Conservation (phyloP, 2,888 invertebrate species). For the Rhimphoctona megacephalus region DNA sequence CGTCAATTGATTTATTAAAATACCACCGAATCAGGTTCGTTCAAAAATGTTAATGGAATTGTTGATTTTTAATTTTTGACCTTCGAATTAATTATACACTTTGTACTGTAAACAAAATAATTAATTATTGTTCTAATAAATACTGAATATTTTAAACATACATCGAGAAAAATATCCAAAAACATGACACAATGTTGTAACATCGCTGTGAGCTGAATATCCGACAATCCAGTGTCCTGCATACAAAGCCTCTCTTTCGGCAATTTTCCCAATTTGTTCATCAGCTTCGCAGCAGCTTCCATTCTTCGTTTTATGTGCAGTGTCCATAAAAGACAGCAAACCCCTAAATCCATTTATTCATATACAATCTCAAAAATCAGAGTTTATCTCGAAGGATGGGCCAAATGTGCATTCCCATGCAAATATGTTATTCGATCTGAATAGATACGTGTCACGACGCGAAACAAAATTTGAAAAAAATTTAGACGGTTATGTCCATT, state of each 20-base stretch:
- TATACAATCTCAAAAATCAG: background rate
- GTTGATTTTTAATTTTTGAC: background rate
- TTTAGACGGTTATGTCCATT: no score
- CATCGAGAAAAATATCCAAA: slow-evolving; percentile 87
- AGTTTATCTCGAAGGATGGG: no score
- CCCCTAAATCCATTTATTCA: slow-evolving; percentile 85
- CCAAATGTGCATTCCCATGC: no score
- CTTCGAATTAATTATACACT: background rate
- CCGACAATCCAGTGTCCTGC: slow-evolving; percentile 91
- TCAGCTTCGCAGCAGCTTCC: slow-evolving; percentile 90
- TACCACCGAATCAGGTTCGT: background rate
- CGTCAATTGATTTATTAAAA: background rate
- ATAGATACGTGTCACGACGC: no score
- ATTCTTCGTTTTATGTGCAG: slow-evolving; percentile 93
- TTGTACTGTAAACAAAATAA: slow-evolving; percentile 19
- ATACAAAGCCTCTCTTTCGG: slow-evolving; percentile 94
- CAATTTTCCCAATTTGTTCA: slow-evolving; percentile 93
- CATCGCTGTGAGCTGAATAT: slow-evolving; percentile 85
- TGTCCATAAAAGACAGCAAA: slow-evolving; percentile 95
- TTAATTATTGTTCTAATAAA: slow-evolving; percentile 77
- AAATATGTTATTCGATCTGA: no score
- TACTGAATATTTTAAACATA: slow-evolving; percentile 83
- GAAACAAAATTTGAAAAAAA: no score
- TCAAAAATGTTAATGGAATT: background rate
- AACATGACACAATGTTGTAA: slow-evolving; percentile 85